Evolutionary conservation across 37 sponge, comb jelly and placozoan species (phyloP).

Genomic region (Halichondria panicea): DNA sequence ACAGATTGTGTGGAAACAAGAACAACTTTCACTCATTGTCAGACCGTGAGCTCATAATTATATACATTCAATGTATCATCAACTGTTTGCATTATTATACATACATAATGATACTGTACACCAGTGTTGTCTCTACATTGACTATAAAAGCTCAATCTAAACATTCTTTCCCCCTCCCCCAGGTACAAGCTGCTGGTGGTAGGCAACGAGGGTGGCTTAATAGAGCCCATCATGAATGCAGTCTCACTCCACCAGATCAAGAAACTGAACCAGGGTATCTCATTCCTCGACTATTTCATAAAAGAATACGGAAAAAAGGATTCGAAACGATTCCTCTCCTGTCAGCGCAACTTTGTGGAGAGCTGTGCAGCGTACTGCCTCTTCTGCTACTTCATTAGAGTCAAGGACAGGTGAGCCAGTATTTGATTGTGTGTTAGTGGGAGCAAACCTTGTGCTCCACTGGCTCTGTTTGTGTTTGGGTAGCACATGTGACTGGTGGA

Average conservation of each 20-base stretch:
- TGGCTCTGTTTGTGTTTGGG: too few species aligned
- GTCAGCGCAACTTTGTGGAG: conserved; percentile 92
- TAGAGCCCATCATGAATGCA: conserved; percentile 92
- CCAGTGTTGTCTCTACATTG: not conserved
- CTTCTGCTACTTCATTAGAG: conserved; percentile 90
- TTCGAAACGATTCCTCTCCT: conserved; percentile 81
- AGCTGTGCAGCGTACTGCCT: conserved; percentile 98
- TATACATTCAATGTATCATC: not conserved
- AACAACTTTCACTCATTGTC: conserved; percentile 79
- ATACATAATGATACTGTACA: not conserved
- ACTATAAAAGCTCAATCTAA: not conserved
- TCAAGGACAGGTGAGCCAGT: conserved; percentile 87
- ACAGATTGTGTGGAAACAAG: conserved; percentile 82
- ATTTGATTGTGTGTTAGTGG: not conserved
- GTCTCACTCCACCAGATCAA: conserved; percentile 98
- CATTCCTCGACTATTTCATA: conserved; percentile 76
- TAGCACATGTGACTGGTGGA: not conserved
- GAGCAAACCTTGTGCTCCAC: too few species aligned
- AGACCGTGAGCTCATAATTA: conserved; percentile 66
- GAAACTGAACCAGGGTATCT: conserved; percentile 68
- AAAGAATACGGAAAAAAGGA: conserved; percentile 83
- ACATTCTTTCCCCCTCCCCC: not conserved
- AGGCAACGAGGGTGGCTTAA: conserved; percentile 86
- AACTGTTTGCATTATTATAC: not conserved
- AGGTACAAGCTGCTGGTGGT: conserved; percentile 87